These are phyloP conservation scores for Toxotes chatareus DNA, from an alignment of 2,113 vertebrate genomes.

Conservation along the genomic window DNA sequence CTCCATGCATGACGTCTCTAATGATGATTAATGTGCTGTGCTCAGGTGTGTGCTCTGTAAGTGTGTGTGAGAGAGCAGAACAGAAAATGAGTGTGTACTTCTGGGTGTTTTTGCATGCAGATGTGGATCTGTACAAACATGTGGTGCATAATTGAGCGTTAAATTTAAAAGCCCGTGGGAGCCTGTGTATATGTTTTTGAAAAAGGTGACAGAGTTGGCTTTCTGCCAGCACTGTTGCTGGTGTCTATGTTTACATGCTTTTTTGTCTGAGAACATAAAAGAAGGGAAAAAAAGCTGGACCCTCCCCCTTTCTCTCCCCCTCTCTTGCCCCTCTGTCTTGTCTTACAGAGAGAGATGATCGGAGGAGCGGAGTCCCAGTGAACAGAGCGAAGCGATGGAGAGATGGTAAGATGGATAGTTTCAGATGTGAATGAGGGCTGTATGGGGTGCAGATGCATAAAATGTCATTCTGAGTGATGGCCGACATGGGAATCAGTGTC, in stretches of 20 bases:
- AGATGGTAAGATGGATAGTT: constrained; percentile 84
- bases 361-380: constrained; percentile 81
- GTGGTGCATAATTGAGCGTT: constrained; percentile 59
- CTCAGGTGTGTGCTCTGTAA: constrained; percentile 70
- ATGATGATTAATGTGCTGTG: constrained; percentile 69
- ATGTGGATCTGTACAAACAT: constrained; percentile 56
- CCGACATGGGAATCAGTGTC: constrained; percentile 55
- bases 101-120: constrained; percentile 51
- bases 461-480: constrained; percentile 74
- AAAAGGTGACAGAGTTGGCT: constrained; percentile 53
- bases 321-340: constrained; percentile 61
- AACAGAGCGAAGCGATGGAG: constrained; percentile 87
- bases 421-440: constrained; percentile 43
- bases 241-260: constrained; percentile 67
- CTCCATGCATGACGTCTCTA: constrained; percentile 57
- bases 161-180: constrained; percentile 46
- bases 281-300: constrained; percentile 59
- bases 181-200: neutral
- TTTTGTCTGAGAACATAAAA: constrained; percentile 61
- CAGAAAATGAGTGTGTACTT: constrained; percentile 42
- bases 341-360: constrained; percentile 82
- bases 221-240: constrained; percentile 37
- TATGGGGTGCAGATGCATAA: constrained; percentile 54
- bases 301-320: constrained; percentile 61
- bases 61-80: constrained; percentile 47